Evolutionary conservation across 2,888 invertebrate species (phyloP).

Genomic region (Macrosoma leucophasiata): DNA sequence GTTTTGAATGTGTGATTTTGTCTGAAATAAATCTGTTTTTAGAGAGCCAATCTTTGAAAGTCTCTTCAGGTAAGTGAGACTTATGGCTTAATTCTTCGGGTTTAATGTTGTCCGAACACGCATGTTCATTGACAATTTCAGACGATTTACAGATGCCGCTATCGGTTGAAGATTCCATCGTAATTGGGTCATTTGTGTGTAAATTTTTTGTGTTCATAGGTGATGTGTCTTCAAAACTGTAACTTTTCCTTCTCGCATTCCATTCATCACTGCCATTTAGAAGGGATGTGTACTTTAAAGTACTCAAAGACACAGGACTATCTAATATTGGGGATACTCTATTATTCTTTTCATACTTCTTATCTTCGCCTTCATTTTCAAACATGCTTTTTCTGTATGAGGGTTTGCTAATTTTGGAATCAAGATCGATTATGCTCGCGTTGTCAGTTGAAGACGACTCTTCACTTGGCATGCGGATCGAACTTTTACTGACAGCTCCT

Average conservation of each 20-base stretch:
- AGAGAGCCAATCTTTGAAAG: slow-evolving; percentile 61
- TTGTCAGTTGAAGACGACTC: slow-evolving; percentile 67
- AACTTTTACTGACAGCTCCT: slow-evolving; percentile 78
- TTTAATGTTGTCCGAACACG: slow-evolving; percentile 37
- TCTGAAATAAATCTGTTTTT: no score
- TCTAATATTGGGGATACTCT: slow-evolving; percentile 56
- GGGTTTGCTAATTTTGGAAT: slow-evolving; percentile 42
- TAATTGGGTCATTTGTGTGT: slow-evolving; percentile 62
- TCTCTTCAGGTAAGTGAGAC: slow-evolving; percentile 42
- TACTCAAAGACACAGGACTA: slow-evolving; percentile 52
- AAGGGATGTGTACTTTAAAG: slow-evolving; percentile 60
- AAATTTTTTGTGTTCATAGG: slow-evolving; percentile 47
- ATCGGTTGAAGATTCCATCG: slow-evolving; percentile 85
- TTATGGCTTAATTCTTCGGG: slow-evolving; percentile 34
- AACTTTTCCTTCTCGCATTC: slow-evolving; percentile 85
- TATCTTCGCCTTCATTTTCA: slow-evolving; percentile 16
- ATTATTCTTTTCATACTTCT: slow-evolving; percentile 28
- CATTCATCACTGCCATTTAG: slow-evolving; percentile 74
- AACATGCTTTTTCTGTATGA: slow-evolving; percentile 48
- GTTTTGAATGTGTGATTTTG: no score
- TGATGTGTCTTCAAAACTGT: slow-evolving; percentile 78
- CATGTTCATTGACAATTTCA: slow-evolving; percentile 73
- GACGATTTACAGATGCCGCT: slow-evolving; percentile 85
- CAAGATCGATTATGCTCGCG: slow-evolving; percentile 62
- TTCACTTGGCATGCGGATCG: slow-evolving; percentile 80